Base-by-base conservation (phyloP, 2,888 invertebrate genomes). In the Horisme vitalbata region DNA sequence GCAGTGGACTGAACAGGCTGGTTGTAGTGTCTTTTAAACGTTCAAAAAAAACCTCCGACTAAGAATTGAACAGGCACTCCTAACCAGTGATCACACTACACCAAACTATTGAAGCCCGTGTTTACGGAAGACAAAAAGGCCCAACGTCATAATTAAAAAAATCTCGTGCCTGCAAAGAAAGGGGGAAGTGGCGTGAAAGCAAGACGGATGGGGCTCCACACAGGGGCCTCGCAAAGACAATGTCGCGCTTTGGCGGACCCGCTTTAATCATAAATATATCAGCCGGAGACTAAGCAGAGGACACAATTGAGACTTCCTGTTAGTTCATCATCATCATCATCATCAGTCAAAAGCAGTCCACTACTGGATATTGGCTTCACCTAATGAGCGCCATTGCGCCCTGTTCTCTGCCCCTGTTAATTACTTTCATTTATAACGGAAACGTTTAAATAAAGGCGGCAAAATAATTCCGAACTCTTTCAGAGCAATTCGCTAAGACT, bases 91-190 rank as follows among this genome's bases (percentile, higher is more conserved):
- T 14, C 28, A 4, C 20, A 14, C 24, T 9, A 27, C 41, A 46
- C 37, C 32, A 4, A 34, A 44, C 55, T 15, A 30, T 44, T 55
- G 23, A 61, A 53, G 52, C 39, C 32, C 55, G 55, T 51, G 57
- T 65, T 65, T 73, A 68, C 63, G 58, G 62, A 68, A 86, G 85
- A 87, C 82, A 89, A 86, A 88, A 89, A 87, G 79, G 80, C 81
- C 68, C 80, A 89, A 89, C 84, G 79, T 89, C 84, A 89, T 89
- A 89, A 89, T 89, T 89, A 89, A 89, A 89, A 89, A 89, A 88
- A 89, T 84, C 85, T 85, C 87, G 83, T 82, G 83, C 84, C 80
- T 77, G 78, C 79, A 85, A 82, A 87, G 85, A 85, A 84, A 84
- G 79, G 85, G 86, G 84, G 85, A 79, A 85, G 81, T 81, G 82